Evolutionary conservation across 2,797 vertebrate species (phyloP), one percentile per base, ranked within the genome.

Genomic region (Sparidentex hasta): DNA sequence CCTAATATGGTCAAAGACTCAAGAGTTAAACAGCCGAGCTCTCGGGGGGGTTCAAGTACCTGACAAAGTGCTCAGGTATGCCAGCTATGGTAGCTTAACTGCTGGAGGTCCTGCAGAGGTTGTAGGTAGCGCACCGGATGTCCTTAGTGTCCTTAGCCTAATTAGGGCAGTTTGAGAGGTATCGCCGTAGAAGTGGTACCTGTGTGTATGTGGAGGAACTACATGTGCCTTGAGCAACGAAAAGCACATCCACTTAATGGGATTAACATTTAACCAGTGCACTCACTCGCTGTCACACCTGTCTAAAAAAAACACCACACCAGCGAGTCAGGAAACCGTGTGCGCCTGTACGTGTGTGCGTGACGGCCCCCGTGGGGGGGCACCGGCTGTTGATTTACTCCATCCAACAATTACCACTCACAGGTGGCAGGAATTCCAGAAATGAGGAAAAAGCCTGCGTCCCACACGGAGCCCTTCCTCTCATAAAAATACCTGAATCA

Each of bases 191-290:
- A 76, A 73, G 74, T 61, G 77, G 65, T 73, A 58, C 65, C 61
- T 66, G 65, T 73, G 74, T 80, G 75, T 78, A 54, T 64, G 23
- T 65, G 47, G 13, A 25, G 58, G 65, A 58, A 62, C 71, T 71
- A 44, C 68, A 85, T 81, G 85, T 88, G 87, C 81, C 82, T 79
- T 80, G 74, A 91, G 88, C 83, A 90, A 83, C 44, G 65, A 87
- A 72, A 80, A 80, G 83, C 85, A 88, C 90, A 87, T 87, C 86
- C 80, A 81, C 90, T 85, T 88, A 90, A 93, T 87, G 81, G 92
- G 93, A 95, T 94, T 94, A 95, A 92, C 82, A 56, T 93, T 93
- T 88, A 93, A 94, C 94, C 76, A 82, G 81, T 63, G 79, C 48
- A 68, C 84, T 86, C 75, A 65, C 76, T 93, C 41, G 57, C 72